Evolutionary conservation across 92 coral and sea anemone genomes (phyloP), one percentile per base, ranked within the genome.

Genomic region (Muricea muricata): DNA sequence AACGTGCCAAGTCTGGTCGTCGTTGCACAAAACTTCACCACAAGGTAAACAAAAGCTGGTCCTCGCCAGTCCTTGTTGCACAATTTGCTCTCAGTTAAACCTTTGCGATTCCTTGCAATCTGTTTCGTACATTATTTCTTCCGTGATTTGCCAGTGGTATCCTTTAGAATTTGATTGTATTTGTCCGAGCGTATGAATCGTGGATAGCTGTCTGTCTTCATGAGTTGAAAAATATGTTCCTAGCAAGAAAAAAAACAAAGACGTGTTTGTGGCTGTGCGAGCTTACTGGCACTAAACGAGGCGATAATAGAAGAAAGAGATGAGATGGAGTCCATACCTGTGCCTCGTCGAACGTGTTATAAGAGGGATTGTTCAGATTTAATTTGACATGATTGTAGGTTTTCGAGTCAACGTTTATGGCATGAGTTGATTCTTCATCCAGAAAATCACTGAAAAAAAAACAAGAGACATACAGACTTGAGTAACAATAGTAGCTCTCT

Each of bases 191-290:
- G 99, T 52, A 96, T 86, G 47, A 96, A 96, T 65, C 99, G 89
- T 7, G 97, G 94, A 86, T 96, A 96, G 84, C 99, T 96, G 87
- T 96, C 99, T 14, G 99, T 91, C 88, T 96, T 96, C 99, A 96
- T 96, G 56, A 95, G 85, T 83, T 95, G 97, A 77, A 95, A 95
- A 52, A 95, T 95, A 89, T 95, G 98, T 37, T 95, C 98, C 95
- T 94, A 67, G 18, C 79, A 69, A 21, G 42, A 39, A 66, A 48
- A 50, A 11, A 52, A 77, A 48, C 40, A 26, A 54, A 55, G 29
- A 76, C n/a, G n/a, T n/a, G n/a, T n/a, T n/a, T n/a, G n/a, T n/a
- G n/a, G n/a, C n/a, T n/a, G n/a, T n/a, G n/a, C n/a, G n/a, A n/a
- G n/a, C n/a, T n/a, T n/a, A n/a, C n/a, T n/a, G n/a, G n/a, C n/a